phyloP scores from a whole-genome alignment of 2,888 invertebrate species.

The Minunthozetes semirufus region DNA sequence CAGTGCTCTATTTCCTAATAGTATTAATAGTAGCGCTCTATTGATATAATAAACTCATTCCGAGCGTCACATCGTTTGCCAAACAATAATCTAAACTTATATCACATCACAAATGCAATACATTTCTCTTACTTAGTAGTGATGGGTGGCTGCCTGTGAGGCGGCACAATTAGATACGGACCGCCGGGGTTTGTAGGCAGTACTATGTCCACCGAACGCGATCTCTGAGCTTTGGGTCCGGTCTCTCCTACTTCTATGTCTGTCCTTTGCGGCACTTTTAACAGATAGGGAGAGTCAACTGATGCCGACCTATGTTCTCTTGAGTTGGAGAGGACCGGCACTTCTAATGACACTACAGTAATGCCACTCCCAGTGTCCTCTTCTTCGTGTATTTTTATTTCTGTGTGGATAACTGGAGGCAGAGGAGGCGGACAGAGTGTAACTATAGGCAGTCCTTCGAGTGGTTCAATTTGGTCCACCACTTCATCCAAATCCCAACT shows the following conservation, averaged over 20 bases:
- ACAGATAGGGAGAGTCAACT: conserved; percentile 75
- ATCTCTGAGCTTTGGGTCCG: conserved; percentile 54
- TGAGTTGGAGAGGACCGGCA: conserved; percentile 60
- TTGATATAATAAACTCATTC: neutral
- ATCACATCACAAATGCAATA: neutral
- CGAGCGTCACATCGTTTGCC: neutral
- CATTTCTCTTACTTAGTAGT: conserved; percentile 36
- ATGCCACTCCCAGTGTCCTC: conserved; percentile 49
- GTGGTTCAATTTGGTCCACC: conserved; percentile 17
- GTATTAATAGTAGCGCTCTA: conserved; percentile 12
- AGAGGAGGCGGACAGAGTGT: conserved; percentile 35
- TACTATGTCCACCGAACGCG: conserved; percentile 78
- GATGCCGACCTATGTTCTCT: conserved; percentile 78
- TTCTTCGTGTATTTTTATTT: neutral
- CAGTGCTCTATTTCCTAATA: neutral
- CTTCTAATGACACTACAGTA: conserved; percentile 67
- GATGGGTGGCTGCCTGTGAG: conserved; percentile 32
- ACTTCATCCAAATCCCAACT: conserved; percentile 33
- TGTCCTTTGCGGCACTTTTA: conserved; percentile 50
- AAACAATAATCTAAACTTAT: neutral
- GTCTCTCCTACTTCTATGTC: conserved; percentile 51
- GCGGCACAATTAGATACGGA: conserved; percentile 37
- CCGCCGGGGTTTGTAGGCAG: conserved; percentile 61
- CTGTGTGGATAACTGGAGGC: neutral
- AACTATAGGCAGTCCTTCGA: conserved; percentile 37